These are phyloP conservation scores for Mactromeris polynyma DNA, from an alignment of 2,888 invertebrate species.

Conservation along the genomic window DNA sequence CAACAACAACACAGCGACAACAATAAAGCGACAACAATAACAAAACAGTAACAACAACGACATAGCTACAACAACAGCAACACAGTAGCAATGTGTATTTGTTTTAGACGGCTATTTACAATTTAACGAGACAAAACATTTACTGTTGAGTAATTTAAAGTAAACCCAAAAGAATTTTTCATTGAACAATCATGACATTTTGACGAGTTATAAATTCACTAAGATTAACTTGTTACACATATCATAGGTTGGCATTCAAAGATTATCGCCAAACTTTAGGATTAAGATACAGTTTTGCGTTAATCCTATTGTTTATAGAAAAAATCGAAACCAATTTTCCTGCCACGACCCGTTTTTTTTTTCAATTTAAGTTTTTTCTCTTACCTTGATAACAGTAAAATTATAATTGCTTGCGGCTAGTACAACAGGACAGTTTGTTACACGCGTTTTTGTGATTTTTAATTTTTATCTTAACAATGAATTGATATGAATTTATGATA, in stretches of 20 bases:
- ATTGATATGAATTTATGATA: conserved; percentile 44
- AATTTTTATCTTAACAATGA: conserved; percentile 34
- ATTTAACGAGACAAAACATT: background rate
- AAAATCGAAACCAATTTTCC: conserved; percentile 17
- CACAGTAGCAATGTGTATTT: background rate
- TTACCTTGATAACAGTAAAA: conserved; percentile 8
- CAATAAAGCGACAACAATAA: background rate
- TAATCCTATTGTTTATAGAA: conserved; percentile 34
- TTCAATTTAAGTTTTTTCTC: conserved; percentile 14
- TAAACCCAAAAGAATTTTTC: background rate
- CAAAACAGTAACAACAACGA: background rate
- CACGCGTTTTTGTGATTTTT: conserved; percentile 12
- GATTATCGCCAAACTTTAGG: conserved; percentile 29
- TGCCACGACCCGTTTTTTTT: background rate
- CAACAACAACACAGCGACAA: background rate
- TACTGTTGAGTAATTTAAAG: background rate
- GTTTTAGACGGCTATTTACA: background rate
- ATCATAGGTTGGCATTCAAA: background rate
- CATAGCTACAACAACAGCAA: background rate
- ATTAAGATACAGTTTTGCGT: conserved; percentile 21
- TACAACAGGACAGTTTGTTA: background rate
- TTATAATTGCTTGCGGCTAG: background rate
- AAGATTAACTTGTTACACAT: conserved; percentile 12
- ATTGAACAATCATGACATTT: background rate
- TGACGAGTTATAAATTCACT: background rate